These are phyloP conservation scores for Hydropsyche betteni DNA, from an alignment of 2,888 invertebrate genomes.

Conservation along the genomic window DNA sequence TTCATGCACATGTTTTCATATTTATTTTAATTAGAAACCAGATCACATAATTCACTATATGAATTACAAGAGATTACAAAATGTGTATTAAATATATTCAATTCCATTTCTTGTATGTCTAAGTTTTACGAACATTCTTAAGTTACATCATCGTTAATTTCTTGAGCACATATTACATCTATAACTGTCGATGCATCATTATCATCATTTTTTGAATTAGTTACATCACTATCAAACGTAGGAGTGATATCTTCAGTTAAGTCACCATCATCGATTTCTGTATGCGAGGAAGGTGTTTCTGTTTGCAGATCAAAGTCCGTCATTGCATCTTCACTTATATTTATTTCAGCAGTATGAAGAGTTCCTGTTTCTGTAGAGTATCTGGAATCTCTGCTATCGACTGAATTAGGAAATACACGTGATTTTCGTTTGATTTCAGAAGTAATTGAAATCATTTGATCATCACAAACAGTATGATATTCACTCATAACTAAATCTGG, in stretches of 20 bases:
- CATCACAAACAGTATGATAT: conserved; percentile 50
- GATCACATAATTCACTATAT: too few relatives aligned
- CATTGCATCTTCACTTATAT: conserved; percentile 46
- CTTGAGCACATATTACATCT: conserved; percentile 44
- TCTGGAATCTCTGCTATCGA: conserved; percentile 49
- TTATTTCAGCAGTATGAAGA: conserved; percentile 50
- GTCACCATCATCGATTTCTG: conserved; percentile 49
- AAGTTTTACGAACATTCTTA: not conserved
- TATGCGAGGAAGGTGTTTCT: conserved; percentile 47
- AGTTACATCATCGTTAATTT: conserved; percentile 31
- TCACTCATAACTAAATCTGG: conserved; percentile 47
- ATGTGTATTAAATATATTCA: conserved; percentile 7
- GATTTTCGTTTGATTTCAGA: conserved; percentile 5
- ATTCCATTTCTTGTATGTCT: conserved; percentile 46
- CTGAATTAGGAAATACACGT: conserved; percentile 39
- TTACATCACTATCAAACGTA: conserved; percentile 45
- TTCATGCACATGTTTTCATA: too few relatives aligned
- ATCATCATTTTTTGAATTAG: conserved; percentile 47
- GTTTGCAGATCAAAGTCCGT: conserved; percentile 44
- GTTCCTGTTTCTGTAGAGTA: conserved; percentile 49
- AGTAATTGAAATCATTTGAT: conserved; percentile 31
- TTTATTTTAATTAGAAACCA: too few relatives aligned
- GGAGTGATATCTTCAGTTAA: conserved; percentile 49
- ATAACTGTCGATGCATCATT: conserved; percentile 50
- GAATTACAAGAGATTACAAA: too few relatives aligned